A percentile compares a stretch with the other conserved stretches of the same genome.
These are phyloP conservation scores for Sparus aurata DNA, from an alignment of 2,797 vertebrate genomes.

Conservation along the genomic window DNA sequence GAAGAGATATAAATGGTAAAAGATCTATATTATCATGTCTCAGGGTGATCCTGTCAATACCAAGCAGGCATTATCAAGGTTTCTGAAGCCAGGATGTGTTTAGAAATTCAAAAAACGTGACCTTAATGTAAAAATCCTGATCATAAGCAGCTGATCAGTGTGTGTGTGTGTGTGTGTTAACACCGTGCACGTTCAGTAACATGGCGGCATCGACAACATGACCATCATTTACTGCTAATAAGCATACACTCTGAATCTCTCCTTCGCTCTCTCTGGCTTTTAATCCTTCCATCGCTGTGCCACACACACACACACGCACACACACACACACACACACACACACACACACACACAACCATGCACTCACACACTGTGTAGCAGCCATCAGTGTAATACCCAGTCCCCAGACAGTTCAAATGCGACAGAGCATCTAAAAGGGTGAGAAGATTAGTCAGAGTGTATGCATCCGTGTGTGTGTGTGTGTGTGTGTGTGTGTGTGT, in stretches of 20 bases:
- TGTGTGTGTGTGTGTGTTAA: background rate
- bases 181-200: background rate
- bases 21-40: constrained; percentile 13
- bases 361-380: background rate
- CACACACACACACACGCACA: background rate
- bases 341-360: constrained; percentile 27
- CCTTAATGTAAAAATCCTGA: background rate
- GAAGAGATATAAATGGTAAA: background rate
- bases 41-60: background rate
- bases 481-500: constrained; percentile 5
- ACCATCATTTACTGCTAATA: background rate
- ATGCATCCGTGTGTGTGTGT: constrained; percentile 14
- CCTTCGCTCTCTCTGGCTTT: background rate
- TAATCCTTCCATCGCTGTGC: background rate
- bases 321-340: background rate
- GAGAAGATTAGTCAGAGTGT: constrained; percentile 25
- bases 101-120: background rate
- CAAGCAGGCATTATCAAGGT: background rate
- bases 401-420: constrained; percentile 44
- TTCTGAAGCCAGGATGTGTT: background rate
- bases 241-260: background rate
- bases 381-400: constrained; percentile 34
- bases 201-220: background rate
- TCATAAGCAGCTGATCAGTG: background rate
- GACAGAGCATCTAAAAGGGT: constrained; percentile 32